Conservation (phyloP, 2,888 invertebrate species). For the Drosophila anomalata region DNA sequence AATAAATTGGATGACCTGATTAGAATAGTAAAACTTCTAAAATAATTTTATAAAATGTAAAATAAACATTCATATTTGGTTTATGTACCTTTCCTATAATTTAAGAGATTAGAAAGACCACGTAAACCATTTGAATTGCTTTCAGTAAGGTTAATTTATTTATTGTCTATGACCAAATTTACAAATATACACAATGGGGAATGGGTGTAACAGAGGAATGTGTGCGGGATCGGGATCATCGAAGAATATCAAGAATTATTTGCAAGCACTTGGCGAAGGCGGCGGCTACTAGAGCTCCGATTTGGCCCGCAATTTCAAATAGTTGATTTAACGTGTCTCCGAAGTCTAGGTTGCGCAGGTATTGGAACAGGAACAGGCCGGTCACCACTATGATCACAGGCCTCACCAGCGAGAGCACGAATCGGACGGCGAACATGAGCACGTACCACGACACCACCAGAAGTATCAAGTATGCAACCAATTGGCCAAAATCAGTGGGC, state of each 20-base stretch:
- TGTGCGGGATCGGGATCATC: not conserved
- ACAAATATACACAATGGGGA: not conserved
- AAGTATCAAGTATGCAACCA: conserved; percentile 66
- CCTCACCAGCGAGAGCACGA: conserved; percentile 72
- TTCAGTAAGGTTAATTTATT: not conserved
- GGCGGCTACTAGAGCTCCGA: conserved; percentile 5
- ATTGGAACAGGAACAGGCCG: conserved; percentile 51
- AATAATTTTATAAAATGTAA: not conserved
- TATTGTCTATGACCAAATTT: not conserved
- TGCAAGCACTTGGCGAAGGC: not conserved
- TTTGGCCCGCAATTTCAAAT: conserved; percentile 9
- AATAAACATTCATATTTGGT: not conserved
- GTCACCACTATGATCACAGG: conserved; percentile 62
- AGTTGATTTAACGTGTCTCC: not conserved
- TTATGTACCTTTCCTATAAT: too few species aligned
- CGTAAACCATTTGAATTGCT: not conserved
- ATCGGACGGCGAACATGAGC: conserved; percentile 59
- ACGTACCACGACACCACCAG: conserved; percentile 71
- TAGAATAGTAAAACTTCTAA: not conserved
- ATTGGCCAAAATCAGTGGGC: conserved; percentile 58
- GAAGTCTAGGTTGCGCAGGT: conserved; percentile 9
- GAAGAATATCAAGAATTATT: not conserved
- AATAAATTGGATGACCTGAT: too few species aligned
- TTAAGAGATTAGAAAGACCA: not conserved
- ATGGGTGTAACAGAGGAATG: not conserved